Conservation (phyloP, 2,797 vertebrate species). For the Taeniopygia guttata region DNA sequence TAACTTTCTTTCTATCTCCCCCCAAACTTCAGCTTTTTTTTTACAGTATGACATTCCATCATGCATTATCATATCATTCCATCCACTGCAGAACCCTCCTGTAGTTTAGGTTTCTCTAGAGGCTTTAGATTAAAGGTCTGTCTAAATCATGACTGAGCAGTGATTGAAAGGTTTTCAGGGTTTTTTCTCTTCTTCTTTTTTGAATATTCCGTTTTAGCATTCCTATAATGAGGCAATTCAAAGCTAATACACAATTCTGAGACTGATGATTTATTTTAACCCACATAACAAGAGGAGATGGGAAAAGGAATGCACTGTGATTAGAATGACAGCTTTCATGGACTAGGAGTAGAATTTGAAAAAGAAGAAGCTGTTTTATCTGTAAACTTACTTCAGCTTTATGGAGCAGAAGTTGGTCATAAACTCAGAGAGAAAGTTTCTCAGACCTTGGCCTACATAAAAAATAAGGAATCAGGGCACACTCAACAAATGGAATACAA, state of each 20-base stretch:
- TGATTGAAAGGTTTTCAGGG: background rate
- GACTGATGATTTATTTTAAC: constrained; percentile 40
- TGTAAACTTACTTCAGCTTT: background rate
- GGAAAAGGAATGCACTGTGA: background rate
- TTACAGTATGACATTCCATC: background rate
- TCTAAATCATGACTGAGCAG: constrained; percentile 20
- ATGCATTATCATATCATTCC: background rate
- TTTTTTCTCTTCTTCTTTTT: background rate
- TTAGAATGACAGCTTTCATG: constrained; percentile 30
- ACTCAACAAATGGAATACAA: background rate
- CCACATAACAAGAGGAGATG: background rate
- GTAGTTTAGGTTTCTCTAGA: constrained; percentile 1
- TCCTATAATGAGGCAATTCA: constrained; percentile 40
- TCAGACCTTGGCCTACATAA: background rate
- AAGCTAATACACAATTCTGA: constrained; percentile 39
- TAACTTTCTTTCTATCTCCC: background rate
- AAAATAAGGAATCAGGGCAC: background rate
- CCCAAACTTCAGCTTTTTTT: background rate
- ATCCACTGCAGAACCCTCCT: background rate
- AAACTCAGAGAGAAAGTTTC: constrained; percentile 12
- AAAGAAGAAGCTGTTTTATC: constrained; percentile 8
- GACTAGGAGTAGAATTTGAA: background rate
- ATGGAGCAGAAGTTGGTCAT: background rate
- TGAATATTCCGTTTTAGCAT: background rate
- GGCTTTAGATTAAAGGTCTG: constrained; percentile 23